Conservation (phyloP, 2,888 invertebrate genomes). For the Danaus chrysippus region DNA sequence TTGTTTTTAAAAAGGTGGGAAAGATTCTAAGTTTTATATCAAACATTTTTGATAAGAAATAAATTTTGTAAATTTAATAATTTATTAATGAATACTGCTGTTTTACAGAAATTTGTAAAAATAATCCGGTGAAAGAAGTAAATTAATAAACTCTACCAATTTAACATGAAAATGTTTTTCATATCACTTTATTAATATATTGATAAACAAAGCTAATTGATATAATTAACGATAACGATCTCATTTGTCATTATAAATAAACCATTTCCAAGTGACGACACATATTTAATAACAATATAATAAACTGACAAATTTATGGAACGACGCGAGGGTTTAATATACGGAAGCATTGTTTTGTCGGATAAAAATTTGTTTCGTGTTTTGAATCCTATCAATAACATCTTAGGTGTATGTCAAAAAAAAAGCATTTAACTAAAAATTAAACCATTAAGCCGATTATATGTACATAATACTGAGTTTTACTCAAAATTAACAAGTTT, state of each 20-base stretch:
- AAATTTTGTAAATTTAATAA: too few relatives aligned
- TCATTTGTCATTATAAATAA: constrained; percentile 34
- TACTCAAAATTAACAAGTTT: too few relatives aligned
- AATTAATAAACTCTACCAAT: constrained; percentile 1
- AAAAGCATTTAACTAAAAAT: too few relatives aligned
- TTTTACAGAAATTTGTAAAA: not conserved
- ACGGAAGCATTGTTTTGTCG: constrained; percentile 28
- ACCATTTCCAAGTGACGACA: constrained; percentile 30
- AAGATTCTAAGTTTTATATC: too few relatives aligned
- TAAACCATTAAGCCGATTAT: too few relatives aligned
- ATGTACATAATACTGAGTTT: too few relatives aligned
- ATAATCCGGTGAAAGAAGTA: not conserved
- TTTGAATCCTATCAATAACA: not conserved
- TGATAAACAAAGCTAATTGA: constrained; percentile 27
- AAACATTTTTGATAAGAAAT: too few relatives aligned
- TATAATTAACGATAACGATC: constrained; percentile 29
- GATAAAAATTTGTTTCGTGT: constrained; percentile 11
- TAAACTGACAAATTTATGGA: constrained; percentile 32
- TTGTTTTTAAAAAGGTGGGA: too few relatives aligned
- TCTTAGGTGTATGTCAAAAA: not conserved
- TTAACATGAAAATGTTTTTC: not conserved
- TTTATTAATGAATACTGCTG: not conserved
- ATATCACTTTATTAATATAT: constrained; percentile 1
- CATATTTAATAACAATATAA: constrained; percentile 36
- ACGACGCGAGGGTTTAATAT: constrained; percentile 36